Evolutionary conservation across 2,113 vertebrate genomes (phyloP).

Genomic region (Scopus umbretta): DNA sequence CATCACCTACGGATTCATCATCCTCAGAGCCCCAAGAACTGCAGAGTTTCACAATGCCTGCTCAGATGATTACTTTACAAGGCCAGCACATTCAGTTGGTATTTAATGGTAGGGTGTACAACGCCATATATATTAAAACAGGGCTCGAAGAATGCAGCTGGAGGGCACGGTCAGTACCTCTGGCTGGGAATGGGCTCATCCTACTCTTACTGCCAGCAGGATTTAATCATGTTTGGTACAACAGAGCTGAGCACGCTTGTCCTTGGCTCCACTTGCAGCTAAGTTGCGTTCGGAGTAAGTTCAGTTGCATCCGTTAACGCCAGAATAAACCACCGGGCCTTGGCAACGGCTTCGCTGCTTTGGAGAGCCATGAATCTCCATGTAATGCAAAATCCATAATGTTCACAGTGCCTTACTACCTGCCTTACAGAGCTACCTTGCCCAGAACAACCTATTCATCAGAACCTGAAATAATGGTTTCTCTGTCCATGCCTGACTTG

Average conservation of each 20-base stretch:
- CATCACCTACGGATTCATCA: background rate
- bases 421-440: background rate
- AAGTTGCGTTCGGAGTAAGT: background rate
- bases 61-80: background rate
- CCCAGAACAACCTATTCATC: background rate
- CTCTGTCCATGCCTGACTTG: background rate
- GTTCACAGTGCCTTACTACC: background rate
- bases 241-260: background rate
- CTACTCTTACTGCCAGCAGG: background rate
- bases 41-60: background rate
- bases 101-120: background rate
- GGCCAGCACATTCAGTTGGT: background rate
- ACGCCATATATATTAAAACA: background rate
- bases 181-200: background rate
- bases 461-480: background rate
- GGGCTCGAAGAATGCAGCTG: background rate
- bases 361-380: background rate
- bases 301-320: background rate
- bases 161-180: background rate
- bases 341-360: background rate
- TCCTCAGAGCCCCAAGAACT: background rate
- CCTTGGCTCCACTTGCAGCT: background rate
- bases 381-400: background rate
- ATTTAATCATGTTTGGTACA: background rate
- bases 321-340: slow-evolving; percentile 23